Conservation (phyloP, 2,797 vertebrate species). For the Myripristis murdjan region DNA sequence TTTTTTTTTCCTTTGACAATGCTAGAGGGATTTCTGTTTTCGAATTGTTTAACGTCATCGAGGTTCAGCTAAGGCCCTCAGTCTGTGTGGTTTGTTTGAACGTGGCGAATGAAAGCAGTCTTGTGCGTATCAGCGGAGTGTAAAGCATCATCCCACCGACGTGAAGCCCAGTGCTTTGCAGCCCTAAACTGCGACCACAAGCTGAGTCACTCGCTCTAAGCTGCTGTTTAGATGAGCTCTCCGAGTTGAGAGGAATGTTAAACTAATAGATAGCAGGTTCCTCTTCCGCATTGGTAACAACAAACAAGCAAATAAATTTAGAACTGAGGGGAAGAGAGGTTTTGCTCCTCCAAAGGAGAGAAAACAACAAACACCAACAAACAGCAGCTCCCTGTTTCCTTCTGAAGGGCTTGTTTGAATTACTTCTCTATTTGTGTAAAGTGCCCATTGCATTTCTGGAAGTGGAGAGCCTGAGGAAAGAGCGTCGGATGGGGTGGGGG, state of each 20-base stretch:
- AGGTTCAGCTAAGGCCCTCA: too few relatives aligned
- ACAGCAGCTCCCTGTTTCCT: slow-evolving; percentile 56
- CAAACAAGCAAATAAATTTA: slow-evolving; percentile 58
- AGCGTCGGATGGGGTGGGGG: slow-evolving; percentile 15
- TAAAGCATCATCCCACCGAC: slow-evolving; percentile 37
- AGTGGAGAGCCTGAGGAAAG: slow-evolving; percentile 67
- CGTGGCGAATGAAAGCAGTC: slow-evolving; percentile 18
- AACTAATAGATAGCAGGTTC: slow-evolving; percentile 64
- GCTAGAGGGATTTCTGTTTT: slow-evolving; percentile 31
- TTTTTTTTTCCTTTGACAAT: too few relatives aligned
- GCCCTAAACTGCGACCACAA: slow-evolving; percentile 53
- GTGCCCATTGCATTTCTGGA: slow-evolving; percentile 67
- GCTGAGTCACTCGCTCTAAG: slow-evolving; percentile 54
- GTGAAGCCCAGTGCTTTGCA: slow-evolving; percentile 27
- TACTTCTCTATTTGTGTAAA: slow-evolving; percentile 70
- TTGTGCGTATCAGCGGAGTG: slow-evolving; percentile 25
- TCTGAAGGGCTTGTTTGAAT: slow-evolving; percentile 65
- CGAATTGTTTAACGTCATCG: too few relatives aligned
- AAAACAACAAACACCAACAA: slow-evolving; percentile 58
- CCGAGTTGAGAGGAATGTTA: slow-evolving; percentile 48
- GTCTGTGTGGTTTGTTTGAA: neutral
- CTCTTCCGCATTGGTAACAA: slow-evolving; percentile 56
- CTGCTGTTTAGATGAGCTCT: slow-evolving; percentile 41
- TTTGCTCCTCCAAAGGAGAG: slow-evolving; percentile 55
- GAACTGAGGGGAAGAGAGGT: slow-evolving; percentile 40